phyloP scores from a whole-genome alignment of 1,140 invertebrate genomes.

The Pseudomyrmex dendroicus region DNA sequence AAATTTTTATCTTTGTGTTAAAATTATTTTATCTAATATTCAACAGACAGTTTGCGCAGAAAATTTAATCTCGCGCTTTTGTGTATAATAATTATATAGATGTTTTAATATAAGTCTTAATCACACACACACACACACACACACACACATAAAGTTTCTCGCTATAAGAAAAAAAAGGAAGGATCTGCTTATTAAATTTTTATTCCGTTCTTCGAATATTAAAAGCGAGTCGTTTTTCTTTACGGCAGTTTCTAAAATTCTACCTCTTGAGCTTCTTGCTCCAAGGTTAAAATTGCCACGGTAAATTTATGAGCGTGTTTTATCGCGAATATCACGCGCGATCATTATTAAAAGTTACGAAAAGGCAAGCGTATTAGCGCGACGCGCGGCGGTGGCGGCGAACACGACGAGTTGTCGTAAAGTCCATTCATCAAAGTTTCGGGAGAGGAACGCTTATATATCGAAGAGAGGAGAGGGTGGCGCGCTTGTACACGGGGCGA shows the following conservation, averaged over 20 bases:
- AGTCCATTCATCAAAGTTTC: slow-evolving; percentile 49
- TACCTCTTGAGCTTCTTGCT: not conserved
- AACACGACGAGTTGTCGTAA: slow-evolving; percentile 19
- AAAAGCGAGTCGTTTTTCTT: not conserved
- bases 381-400: not conserved
- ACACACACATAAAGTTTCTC: too few relatives aligned
- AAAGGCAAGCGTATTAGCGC: slow-evolving; percentile 3
- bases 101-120: too few relatives aligned
- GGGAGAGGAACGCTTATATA: not conserved
- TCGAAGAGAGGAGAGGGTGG: not conserved
- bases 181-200: not conserved
- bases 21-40: not conserved
- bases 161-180: too few relatives aligned
- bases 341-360: slow-evolving; percentile 32
- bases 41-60: not conserved
- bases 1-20: not conserved
- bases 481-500: not conserved
- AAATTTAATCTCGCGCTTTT: slow-evolving; percentile 13
- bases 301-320: not conserved
- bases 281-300: not conserved
- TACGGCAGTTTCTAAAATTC: not conserved
- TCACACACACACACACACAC: too few relatives aligned
- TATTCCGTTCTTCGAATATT: not conserved
- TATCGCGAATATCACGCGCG: not conserved
- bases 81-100: not conserved